phyloP scores from a whole-genome alignment of 2,113 vertebrate genomes.

The Ceratotherium simum region DNA sequence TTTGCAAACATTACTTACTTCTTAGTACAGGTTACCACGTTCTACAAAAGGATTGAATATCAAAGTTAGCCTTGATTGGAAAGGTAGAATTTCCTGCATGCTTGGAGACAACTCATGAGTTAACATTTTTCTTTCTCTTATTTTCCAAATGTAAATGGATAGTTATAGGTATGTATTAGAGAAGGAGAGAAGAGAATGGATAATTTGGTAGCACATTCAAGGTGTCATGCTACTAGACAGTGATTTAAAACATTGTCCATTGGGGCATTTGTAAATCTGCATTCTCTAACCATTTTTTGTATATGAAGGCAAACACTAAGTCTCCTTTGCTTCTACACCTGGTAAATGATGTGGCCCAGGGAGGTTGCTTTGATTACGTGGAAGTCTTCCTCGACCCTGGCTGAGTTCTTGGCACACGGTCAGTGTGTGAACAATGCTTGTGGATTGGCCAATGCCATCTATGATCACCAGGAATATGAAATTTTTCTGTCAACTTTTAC shows the following conservation, averaged over 20 bases:
- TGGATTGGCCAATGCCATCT: background rate
- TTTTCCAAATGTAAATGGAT: background rate
- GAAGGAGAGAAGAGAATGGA: background rate
- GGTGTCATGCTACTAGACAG: background rate
- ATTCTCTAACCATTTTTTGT: background rate
- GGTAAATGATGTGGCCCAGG: background rate
- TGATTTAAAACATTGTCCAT: background rate
- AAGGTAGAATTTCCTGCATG: background rate
- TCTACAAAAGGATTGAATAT: background rate
- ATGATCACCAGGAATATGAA: background rate
- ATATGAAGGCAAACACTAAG: background rate
- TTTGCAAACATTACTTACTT: background rate
- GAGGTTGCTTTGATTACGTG: background rate
- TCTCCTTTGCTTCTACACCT: background rate
- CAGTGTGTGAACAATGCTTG: background rate
- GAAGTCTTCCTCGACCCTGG: background rate
- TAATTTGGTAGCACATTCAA: background rate
- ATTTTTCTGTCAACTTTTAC: background rate
- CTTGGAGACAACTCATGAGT: background rate
- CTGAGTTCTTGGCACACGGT: background rate
- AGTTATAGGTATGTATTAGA: background rate
- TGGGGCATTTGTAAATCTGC: background rate
- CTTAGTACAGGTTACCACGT: background rate
- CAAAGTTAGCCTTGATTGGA: background rate
- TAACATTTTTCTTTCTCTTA: constrained; percentile 3